A percentile compares a stretch with the other conserved stretches of the same genome.
Conservation (phyloP, 2,888 invertebrate genomes). For the Catocala fraxini region DNA sequence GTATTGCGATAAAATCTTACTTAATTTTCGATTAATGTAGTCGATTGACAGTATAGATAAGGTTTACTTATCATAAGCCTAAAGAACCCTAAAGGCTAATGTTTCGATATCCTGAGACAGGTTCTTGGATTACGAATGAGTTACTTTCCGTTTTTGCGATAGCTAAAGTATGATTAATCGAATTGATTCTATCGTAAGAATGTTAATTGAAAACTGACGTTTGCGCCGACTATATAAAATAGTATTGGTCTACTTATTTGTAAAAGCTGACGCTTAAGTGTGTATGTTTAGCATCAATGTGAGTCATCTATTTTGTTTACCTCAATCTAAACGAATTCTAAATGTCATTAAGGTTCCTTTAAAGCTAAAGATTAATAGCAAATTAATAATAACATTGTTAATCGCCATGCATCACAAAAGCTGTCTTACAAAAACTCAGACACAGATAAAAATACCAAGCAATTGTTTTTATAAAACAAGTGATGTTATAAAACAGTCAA, state of each 20-base stretch:
- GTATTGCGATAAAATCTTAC: conserved; percentile 30
- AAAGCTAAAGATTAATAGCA: not conserved
- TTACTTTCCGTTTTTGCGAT: conserved; percentile 67
- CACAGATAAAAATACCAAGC: conserved; percentile 19
- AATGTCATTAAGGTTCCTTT: no score
- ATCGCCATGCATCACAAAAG: conserved; percentile 11
- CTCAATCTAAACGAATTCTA: no score
- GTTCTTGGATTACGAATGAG: conserved; percentile 58
- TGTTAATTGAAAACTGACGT: conserved; percentile 68
- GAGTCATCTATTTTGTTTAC: not conserved
- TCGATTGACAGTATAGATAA: conserved; percentile 30
- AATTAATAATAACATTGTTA: conserved; percentile 12
- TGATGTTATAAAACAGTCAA: conserved; percentile 41
- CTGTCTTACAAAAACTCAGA: conserved; percentile 20
- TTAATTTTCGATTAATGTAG: conserved; percentile 22
- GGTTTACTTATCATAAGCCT: conserved; percentile 30
- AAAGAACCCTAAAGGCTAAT: conserved; percentile 42
- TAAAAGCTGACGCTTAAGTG: conserved; percentile 1
- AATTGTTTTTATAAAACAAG: conserved; percentile 38
- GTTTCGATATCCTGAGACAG: conserved; percentile 54
- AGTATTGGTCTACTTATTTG: conserved; percentile 26
- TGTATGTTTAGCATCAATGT: not conserved
- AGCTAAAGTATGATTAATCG: conserved; percentile 69
- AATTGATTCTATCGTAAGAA: conserved; percentile 62
- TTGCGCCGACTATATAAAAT: conserved; percentile 36